A percentile compares a stretch with the other conserved stretches of the same genome.
phyloP scores from a whole-genome alignment of 2,888 invertebrate genomes.

The Deilephila porcellus region DNA sequence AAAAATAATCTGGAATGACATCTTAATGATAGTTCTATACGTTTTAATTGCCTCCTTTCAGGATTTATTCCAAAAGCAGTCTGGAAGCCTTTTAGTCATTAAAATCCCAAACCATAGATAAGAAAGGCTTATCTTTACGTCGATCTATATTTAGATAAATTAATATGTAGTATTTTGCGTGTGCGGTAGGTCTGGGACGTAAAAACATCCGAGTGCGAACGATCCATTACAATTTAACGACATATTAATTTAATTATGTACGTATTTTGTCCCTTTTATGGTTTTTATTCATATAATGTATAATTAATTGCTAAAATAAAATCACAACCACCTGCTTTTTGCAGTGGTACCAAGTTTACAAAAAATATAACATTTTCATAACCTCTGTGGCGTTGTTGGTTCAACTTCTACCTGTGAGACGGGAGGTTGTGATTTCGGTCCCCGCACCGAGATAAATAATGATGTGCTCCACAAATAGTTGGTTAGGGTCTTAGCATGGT shows the following conservation, averaged over 20 bases:
- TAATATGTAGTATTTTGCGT: slow-evolving; percentile 17
- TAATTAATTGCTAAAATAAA: slow-evolving; percentile 1
- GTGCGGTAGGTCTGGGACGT: slow-evolving; percentile 40
- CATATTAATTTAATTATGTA: slow-evolving; percentile 43
- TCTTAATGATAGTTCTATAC: too few species aligned
- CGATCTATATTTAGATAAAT: slow-evolving; percentile 10
- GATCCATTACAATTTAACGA: slow-evolving; percentile 42
- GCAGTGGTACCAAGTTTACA: background rate
- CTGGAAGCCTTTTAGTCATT: background rate
- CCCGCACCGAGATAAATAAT: too few species aligned
- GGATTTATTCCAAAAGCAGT: background rate
- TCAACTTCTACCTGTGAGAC: too few species aligned
- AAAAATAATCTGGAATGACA: too few species aligned
- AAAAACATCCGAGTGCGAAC: slow-evolving; percentile 8
- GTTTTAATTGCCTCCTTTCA: too few species aligned
- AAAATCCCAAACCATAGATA: slow-evolving; percentile 12
- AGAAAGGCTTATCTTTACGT: background rate
- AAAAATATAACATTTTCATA: background rate
- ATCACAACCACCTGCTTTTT: slow-evolving; percentile 3
- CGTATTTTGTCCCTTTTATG: slow-evolving; percentile 38
- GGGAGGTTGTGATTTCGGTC: too few species aligned
- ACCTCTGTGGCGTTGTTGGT: too few species aligned
- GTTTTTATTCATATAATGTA: background rate
- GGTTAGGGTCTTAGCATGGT: too few species aligned
- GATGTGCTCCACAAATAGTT: too few species aligned